Percentiles rank a stretch among this genome's conserved stretches.
Conservation (phyloP, 2,888 invertebrate species). For the Ypsolopha sequella region DNA sequence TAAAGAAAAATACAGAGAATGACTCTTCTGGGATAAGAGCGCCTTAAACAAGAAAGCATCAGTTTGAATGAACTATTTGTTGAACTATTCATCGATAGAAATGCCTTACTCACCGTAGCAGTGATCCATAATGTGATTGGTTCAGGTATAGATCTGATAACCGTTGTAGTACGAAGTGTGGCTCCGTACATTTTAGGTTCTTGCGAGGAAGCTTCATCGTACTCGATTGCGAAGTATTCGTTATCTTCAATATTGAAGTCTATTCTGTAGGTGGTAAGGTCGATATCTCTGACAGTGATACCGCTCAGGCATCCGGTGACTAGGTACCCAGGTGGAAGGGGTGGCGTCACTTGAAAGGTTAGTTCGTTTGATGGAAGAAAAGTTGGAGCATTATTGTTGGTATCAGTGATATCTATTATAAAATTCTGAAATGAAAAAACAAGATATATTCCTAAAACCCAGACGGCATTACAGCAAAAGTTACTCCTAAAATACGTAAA, state of each 20-base stretch:
- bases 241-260: conserved; percentile 43
- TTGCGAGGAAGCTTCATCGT: conserved; percentile 22
- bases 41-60: no score
- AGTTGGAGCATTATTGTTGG: conserved; percentile 58
- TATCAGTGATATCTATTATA: conserved; percentile 43
- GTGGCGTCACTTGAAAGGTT: conserved; percentile 52
- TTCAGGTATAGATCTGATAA: conserved; percentile 43
- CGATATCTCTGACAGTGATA: conserved; percentile 59
- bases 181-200: conserved; percentile 43
- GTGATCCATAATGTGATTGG: conserved; percentile 34
- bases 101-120: conserved; percentile 39
- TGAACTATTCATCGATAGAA: no score
- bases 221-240: conserved; percentile 41
- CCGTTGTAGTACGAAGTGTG: conserved; percentile 31
- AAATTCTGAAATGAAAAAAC: conserved; percentile 41
- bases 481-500: no score
- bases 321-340: conserved; percentile 48
- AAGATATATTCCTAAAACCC: background rate
- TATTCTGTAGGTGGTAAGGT: conserved; percentile 58
- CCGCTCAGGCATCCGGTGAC: conserved; percentile 49
- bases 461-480: no score
- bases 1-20: no score
- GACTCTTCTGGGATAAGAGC: no score
- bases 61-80: no score
- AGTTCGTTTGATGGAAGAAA: conserved; percentile 35